Evolutionary conservation across 2,888 invertebrate species (phyloP).

Genomic region (Sphaerophoria taeniata): DNA sequence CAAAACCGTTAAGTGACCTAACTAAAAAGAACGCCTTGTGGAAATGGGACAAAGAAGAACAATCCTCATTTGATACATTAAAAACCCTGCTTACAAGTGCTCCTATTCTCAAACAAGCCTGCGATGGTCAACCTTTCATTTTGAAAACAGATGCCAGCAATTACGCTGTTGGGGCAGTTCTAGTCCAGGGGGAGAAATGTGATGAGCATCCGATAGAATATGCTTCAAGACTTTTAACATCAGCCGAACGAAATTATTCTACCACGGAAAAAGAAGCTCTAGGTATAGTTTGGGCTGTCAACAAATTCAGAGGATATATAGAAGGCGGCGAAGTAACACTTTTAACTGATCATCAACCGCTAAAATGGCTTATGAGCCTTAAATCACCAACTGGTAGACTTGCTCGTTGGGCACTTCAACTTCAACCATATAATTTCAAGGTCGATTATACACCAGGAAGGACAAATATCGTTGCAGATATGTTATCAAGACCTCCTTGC

Average conservation of each 20-base stretch:
- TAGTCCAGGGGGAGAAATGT: too few relatives aligned
- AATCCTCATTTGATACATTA: conserved; percentile 5
- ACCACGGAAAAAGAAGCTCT: conserved; percentile 26
- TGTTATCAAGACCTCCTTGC: conserved; percentile 29
- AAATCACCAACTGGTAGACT: too few relatives aligned
- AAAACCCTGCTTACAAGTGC: conserved; percentile 11
- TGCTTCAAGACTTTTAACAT: conserved; percentile 75
- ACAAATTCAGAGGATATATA: conserved; percentile 33
- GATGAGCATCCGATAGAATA: conserved; percentile 63
- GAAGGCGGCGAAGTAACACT: conserved; percentile 39
- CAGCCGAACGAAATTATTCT: conserved; percentile 32
- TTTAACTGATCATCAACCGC: too few relatives aligned
- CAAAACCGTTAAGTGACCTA: conserved; percentile 76
- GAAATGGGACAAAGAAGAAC: conserved; percentile 17
- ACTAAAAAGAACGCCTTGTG: conserved; percentile 73
- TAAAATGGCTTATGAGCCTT: too few relatives aligned
- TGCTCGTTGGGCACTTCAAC: conserved; percentile 40
- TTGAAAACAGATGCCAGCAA: conserved; percentile 40
- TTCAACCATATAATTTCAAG: conserved; percentile 75
- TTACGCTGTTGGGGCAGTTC: background rate
- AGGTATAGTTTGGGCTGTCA: conserved; percentile 23
- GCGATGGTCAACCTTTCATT: conserved; percentile 18
- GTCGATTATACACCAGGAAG: conserved; percentile 68
- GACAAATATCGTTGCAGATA: conserved; percentile 62
- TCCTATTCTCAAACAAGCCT: conserved; percentile 30